Base-by-base conservation (phyloP, 2,113 vertebrate species). In the Leucopsar rothschildi region DNA sequence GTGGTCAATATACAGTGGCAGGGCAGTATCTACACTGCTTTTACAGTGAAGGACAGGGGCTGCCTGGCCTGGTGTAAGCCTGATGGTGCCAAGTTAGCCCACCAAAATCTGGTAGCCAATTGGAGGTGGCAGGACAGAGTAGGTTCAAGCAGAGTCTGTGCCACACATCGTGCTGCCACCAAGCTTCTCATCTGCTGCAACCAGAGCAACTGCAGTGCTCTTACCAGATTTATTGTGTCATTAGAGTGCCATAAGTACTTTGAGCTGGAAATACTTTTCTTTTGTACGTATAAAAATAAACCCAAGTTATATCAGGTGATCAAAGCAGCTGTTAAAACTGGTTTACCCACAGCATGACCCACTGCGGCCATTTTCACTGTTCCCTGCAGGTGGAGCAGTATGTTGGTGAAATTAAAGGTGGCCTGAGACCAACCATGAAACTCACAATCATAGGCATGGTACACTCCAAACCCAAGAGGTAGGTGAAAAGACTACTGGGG, bases 361-460 rank as follows among this genome's bases (percentile, higher is more conserved):
- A 21, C 31, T 11, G 9, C 40, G 75, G 56, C 52, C 5, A 4
- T 85, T 83, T 65, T 65, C 53, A 39, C 75, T 90, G 47, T 94
- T 90, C 68, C 71, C 76, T 88, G 44, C 81, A 98, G 97, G 71
- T 86, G 89, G 97, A 95, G 90, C 94, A 93, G 23, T 98, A 97
- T 83, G 75, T 97, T 55, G 97, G 97, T 59, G 97, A 97, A 87
- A 97, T 97, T 91, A 97, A 97, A 95, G 97, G 97, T 40, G 97
- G 97, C 73, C 73, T 98, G 90, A 97, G 96, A 95, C 97, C 97
- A 65, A 89, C 97, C 53, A 97, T 98, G 97, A 98, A 94, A 78
- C 97, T 98, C 90, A 97, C 94, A 2, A 72, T 98, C 45, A 97
- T 97, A 52, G 97, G 97, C 16, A 66, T 96, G 75, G 95, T 98